Percentiles rank a stretch among this genome's conserved stretches.
These are phyloP conservation scores for Chaenocephalus aceratus DNA, from an alignment of 2,113 vertebrate species.

Conservation along the genomic window DNA sequence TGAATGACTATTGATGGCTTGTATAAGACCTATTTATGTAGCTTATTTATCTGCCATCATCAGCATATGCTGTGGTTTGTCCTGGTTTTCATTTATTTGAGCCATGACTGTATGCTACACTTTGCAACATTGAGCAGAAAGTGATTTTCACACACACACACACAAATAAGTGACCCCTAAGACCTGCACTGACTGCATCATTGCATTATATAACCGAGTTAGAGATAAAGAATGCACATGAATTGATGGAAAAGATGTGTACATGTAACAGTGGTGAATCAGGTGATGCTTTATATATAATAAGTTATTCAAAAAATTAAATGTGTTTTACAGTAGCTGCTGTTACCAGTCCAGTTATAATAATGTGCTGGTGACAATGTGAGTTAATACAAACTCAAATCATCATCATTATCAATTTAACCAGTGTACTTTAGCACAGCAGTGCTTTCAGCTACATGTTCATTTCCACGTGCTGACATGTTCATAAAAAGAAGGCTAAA, in stretches of 20 bases:
- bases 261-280: background rate
- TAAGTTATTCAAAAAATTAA: background rate
- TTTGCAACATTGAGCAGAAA: too few relatives aligned
- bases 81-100: background rate
- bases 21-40: constrained; percentile 1
- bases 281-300: background rate
- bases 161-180: too few relatives aligned
- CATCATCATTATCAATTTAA: background rate
- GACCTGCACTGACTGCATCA: too few relatives aligned
- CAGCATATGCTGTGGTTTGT: background rate
- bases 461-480: background rate
- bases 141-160: too few relatives aligned
- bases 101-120: background rate
- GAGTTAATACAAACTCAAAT: background rate
- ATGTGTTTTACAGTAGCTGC: background rate
- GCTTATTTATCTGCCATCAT: background rate
- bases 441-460: too few relatives aligned
- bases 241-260: background rate
- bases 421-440: too few relatives aligned
- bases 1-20: constrained; percentile 16
- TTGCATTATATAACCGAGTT: too few relatives aligned
- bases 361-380: background rate
- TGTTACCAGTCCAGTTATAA: background rate
- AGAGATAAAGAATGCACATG: too few relatives aligned
- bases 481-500: background rate